Conservation (phyloP, 2,797 vertebrate genomes). For the Sylvia borin region DNA sequence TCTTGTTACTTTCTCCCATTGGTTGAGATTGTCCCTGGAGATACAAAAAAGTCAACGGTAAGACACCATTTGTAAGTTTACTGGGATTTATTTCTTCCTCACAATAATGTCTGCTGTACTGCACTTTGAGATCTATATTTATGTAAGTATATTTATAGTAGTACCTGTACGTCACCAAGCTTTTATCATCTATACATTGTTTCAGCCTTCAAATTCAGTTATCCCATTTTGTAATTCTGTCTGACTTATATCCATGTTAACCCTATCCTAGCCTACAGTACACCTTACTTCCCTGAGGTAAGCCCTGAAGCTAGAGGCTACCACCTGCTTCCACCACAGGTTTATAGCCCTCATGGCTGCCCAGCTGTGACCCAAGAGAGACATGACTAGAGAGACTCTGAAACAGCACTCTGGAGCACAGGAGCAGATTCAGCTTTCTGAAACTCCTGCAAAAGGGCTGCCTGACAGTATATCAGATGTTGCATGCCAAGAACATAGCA, state of each 20-base stretch:
- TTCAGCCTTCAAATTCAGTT: not conserved
- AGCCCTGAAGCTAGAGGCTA: not conserved
- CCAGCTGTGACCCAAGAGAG: not conserved
- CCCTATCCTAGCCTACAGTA: not conserved
- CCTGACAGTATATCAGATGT: not conserved
- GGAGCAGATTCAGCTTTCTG: not conserved
- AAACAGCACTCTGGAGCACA: not conserved
- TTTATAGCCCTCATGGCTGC: not conserved
- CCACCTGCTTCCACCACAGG: not conserved
- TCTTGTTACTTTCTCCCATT: conserved; percentile 93
- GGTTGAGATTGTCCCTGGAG: conserved; percentile 90
- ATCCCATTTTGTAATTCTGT: not conserved
- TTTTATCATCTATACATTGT: not conserved
- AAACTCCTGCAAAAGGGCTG: not conserved
- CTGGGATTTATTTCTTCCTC: not conserved
- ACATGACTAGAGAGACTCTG: not conserved
- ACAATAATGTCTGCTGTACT: not conserved
- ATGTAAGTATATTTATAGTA: not conserved
- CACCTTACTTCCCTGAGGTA: not conserved
- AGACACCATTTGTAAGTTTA: not conserved
- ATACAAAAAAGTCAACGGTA: not conserved
- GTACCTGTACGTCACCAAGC: not conserved
- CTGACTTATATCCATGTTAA: not conserved
- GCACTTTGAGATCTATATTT: not conserved
- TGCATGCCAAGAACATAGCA: not conserved